Conservation (phyloP, 1,140 invertebrate species). For the Sarcophaga peregrina region DNA sequence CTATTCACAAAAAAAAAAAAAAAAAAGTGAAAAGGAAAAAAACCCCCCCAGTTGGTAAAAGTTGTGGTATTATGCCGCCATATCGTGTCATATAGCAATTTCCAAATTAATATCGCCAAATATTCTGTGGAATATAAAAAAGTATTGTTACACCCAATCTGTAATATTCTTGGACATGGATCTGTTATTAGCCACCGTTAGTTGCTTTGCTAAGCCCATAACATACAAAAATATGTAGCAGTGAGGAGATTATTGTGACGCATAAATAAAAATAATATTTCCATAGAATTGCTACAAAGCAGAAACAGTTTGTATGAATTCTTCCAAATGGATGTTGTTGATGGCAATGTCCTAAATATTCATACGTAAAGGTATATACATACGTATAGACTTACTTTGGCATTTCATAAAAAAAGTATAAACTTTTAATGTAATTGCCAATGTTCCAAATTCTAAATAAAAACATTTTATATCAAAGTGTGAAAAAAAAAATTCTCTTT, state of each 20-base stretch:
- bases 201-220: not conserved
- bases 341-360: no score
- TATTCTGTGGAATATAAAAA: not conserved
- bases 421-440: no score
- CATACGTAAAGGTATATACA: no score
- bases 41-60: not conserved
- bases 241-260: constrained; percentile 9
- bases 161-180: not conserved
- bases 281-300: not conserved
- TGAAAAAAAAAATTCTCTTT: no score
- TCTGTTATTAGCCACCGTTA: not conserved
- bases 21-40: no score
- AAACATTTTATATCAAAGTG: no score
- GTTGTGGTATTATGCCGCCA: not conserved
- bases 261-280: not conserved
- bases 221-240: not conserved
- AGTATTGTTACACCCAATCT: not conserved
- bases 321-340: not conserved
- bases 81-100: not conserved
- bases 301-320: not conserved
- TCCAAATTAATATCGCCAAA: not conserved
- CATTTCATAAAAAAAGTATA: no score
- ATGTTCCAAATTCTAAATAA: no score
- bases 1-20: no score
- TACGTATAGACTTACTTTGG: no score